These are phyloP conservation scores for Kuschelorhynchus macadamiae DNA, from an alignment of 2,888 invertebrate genomes.

Conservation along the genomic window DNA sequence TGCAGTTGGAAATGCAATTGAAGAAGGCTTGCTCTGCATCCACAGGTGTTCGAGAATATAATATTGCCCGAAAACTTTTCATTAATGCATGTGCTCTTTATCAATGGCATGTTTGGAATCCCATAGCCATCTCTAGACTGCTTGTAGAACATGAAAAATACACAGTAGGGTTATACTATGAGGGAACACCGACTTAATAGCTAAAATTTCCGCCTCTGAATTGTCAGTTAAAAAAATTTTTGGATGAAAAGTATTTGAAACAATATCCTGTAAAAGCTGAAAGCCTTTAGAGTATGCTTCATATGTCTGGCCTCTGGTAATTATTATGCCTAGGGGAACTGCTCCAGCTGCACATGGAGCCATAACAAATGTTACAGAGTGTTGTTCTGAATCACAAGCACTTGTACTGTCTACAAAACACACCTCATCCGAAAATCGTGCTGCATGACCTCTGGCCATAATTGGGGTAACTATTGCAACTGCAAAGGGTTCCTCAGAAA, in stretches of 20 bases:
- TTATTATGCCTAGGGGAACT: slow-evolving; percentile 13
- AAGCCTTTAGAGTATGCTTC: slow-evolving; percentile 10
- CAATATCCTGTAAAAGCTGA: slow-evolving; percentile 13
- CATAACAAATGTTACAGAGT: slow-evolving; percentile 16
- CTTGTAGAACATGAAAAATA: slow-evolving; percentile 1
- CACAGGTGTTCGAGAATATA: not conserved
- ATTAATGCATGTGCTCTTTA: not conserved
- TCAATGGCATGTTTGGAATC: slow-evolving; percentile 5
- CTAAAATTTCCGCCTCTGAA: slow-evolving; percentile 11
- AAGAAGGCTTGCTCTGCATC: slow-evolving; percentile 1
- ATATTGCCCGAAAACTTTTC: no score
- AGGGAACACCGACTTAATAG: slow-evolving; percentile 2
- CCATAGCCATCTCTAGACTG: slow-evolving; percentile 7
- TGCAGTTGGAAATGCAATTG: slow-evolving; percentile 4
- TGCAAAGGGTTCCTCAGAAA: slow-evolving; percentile 5
- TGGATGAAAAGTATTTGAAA: slow-evolving; percentile 5
- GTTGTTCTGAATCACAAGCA: slow-evolving; percentile 7
- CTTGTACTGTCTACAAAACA: slow-evolving; percentile 16
- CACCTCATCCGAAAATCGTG: slow-evolving; percentile 4
- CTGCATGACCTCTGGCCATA: slow-evolving; percentile 11
- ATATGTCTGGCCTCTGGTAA: slow-evolving; percentile 17
- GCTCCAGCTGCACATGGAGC: slow-evolving; percentile 19
- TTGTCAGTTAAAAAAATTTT: slow-evolving; percentile 16
- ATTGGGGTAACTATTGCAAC: slow-evolving; percentile 9
- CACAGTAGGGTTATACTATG: slow-evolving; percentile 1